phyloP scores from a whole-genome alignment of 64 coral and sea anemone genomes.

The Pocillopora verrucosa region DNA sequence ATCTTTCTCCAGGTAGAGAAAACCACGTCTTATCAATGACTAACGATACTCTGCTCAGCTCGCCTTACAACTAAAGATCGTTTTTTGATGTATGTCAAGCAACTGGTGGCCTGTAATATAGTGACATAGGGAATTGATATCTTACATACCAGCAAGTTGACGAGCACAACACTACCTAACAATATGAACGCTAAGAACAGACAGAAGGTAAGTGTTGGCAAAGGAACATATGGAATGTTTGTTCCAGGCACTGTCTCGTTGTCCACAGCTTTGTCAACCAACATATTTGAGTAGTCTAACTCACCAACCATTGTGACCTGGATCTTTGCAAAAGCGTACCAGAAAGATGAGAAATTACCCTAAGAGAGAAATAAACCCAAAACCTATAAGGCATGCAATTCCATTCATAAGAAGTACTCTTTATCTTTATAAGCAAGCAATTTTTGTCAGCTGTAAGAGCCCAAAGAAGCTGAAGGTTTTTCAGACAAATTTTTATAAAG shows the following conservation, averaged over 20 bases:
- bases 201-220: conserved; percentile 43
- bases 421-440: no score
- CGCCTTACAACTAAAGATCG: no score
- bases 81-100: no score
- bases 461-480: no score
- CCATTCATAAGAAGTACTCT: no score
- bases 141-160: conserved; percentile 77
- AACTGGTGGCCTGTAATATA: no score
- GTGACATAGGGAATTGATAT: no score
- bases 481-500: no score
- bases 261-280: conserved; percentile 47
- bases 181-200: conserved; percentile 64
- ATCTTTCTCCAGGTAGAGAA: no score
- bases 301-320: conserved; percentile 74
- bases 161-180: conserved; percentile 65
- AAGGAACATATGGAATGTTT: conserved; percentile 59
- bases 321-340: conserved; percentile 61
- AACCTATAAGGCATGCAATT: background rate
- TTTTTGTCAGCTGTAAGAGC: no score
- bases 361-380: background rate
- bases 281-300: conserved; percentile 60
- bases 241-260: conserved; percentile 26
- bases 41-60: no score
- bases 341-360: conserved; percentile 52
- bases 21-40: no score